Percentiles rank a stretch among this genome's conserved stretches.
Evolutionary conservation across 2,888 invertebrate genomes (phyloP).

Genomic region (Acanthacorydalis orientalis): DNA sequence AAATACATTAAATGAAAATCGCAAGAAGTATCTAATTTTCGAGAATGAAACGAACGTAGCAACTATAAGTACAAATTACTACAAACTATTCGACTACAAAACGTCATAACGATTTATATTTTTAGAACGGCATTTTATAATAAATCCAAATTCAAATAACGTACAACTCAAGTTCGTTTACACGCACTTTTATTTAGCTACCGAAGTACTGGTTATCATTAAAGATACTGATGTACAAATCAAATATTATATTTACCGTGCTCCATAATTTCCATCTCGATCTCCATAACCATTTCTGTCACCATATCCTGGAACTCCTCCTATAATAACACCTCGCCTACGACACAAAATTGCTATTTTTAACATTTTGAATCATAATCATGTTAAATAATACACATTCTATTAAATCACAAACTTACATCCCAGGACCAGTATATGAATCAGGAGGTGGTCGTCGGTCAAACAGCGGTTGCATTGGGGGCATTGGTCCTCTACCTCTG

Average conservation of each 20-base stretch:
- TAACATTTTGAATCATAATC: not conserved
- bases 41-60: no score
- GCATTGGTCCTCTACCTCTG: conserved; percentile 8
- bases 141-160: no score
- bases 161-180: no score
- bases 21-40: no score
- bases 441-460: not conserved
- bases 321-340: not conserved
- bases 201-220: not conserved
- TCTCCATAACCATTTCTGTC: conserved; percentile 6
- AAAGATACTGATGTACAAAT: not conserved
- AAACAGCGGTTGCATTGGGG: conserved; percentile 7
- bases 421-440: not conserved
- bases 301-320: conserved; percentile 12
- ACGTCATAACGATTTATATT: no score
- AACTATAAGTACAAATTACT: no score
- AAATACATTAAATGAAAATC: no score
- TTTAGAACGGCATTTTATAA: no score
- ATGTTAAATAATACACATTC: not conserved
- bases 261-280: not conserved
- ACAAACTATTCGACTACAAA: no score
- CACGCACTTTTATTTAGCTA: not conserved
- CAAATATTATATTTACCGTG: not conserved
- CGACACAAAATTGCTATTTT: not conserved
- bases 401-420: not conserved